These are phyloP conservation scores for Syrrhaptes paradoxus DNA, from an alignment of 2,113 vertebrate genomes.

Conservation along the genomic window DNA sequence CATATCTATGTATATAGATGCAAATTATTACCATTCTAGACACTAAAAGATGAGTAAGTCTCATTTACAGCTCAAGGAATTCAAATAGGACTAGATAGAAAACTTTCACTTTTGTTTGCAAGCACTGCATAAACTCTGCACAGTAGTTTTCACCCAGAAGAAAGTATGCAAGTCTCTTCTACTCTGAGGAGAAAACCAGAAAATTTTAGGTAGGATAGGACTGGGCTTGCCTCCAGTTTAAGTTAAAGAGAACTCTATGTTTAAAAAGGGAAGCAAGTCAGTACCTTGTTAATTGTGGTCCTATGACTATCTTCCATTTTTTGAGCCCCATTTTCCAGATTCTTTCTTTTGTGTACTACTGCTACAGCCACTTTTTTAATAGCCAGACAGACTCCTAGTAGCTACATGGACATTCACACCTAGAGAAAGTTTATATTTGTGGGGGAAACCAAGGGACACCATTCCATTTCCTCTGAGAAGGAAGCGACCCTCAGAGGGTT, in stretches of 20 bases:
- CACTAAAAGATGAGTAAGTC: background rate
- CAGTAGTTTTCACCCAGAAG: background rate
- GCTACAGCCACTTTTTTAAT: background rate
- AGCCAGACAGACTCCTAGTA: background rate
- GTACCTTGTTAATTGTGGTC: background rate
- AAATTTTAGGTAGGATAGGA: background rate
- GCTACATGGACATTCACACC: fast-evolving
- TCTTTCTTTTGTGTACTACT: background rate
- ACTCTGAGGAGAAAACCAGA: background rate
- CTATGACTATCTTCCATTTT: background rate
- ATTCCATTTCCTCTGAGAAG: background rate
- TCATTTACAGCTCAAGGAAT: background rate
- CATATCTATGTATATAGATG: background rate
- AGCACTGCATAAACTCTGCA: background rate
- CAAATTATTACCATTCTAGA: background rate
- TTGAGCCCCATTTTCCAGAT: background rate
- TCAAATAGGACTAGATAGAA: constrained; percentile 5
- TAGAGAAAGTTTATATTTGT: background rate
- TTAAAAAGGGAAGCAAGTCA: background rate
- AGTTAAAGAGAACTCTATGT: background rate
- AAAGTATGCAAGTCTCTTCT: background rate
- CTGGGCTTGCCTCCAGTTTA: background rate
- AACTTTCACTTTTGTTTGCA: background rate
- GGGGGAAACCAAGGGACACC: background rate
- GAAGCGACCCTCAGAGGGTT: background rate